A percentile compares a stretch with the other conserved stretches of the same genome.
phyloP scores from a whole-genome alignment of 2,888 invertebrate genomes.

The Panopea generosa region DNA sequence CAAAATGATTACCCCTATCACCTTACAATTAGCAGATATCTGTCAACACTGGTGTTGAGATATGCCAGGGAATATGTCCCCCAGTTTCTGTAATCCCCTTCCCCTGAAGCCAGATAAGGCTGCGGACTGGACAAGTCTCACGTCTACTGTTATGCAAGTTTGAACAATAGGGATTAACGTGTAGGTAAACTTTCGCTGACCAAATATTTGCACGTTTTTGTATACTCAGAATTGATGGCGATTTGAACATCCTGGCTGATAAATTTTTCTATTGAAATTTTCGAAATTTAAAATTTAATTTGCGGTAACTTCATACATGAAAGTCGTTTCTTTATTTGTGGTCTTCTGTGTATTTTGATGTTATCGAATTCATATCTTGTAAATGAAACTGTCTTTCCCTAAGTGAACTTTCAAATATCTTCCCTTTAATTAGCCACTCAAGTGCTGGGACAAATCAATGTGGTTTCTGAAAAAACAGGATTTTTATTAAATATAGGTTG shows the following conservation, averaged over 20 bases:
- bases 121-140: neutral
- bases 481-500: no score
- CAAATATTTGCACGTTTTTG: constrained; percentile 41
- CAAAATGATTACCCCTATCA: constrained; percentile 40
- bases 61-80: constrained; percentile 1
- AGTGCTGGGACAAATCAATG: no score
- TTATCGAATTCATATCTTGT: no score
- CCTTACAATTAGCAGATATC: constrained; percentile 42
- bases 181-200: constrained; percentile 28
- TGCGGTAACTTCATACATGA: no score
- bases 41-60: constrained; percentile 35
- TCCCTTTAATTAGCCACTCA: no score
- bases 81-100: no score
- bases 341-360: no score
- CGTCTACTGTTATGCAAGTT: constrained; percentile 30
- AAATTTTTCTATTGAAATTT: constrained; percentile 1
- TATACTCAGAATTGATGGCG: constrained; percentile 27
- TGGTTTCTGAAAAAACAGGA: no score
- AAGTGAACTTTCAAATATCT: no score
- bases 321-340: no score
- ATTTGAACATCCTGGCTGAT: constrained; percentile 38
- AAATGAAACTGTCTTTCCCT: no score
- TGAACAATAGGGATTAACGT: constrained; percentile 29
- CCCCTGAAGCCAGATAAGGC: constrained; percentile 1
- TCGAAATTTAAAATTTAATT: neutral